phyloP scores from a whole-genome alignment of 2,113 vertebrate species.

The Solea solea region DNA sequence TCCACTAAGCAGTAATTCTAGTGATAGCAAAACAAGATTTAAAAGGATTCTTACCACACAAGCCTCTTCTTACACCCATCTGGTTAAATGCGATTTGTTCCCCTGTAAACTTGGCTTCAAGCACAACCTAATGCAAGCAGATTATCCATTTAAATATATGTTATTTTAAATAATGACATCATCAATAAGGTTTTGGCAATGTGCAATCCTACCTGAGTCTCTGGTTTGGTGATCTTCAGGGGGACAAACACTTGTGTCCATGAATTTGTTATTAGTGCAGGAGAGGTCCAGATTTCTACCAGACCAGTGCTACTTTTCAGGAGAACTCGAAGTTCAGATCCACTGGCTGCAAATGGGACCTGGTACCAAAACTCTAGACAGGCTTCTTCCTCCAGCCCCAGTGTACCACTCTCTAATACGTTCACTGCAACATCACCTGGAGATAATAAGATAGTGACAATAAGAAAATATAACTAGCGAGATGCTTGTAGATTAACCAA shows the following conservation, averaged over 20 bases:
- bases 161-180: background rate
- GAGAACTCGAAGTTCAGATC: slow-evolving; percentile 74
- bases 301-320: slow-evolving; percentile 61
- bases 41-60: slow-evolving; percentile 74
- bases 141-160: background rate
- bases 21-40: background rate
- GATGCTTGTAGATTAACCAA: background rate
- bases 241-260: slow-evolving; percentile 83
- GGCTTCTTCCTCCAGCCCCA: slow-evolving; percentile 67
- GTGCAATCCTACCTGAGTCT: slow-evolving; percentile 78
- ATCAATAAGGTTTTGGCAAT: background rate
- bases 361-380: slow-evolving; percentile 91
- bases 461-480: background rate
- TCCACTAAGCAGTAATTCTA: no score
- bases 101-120: slow-evolving; percentile 76
- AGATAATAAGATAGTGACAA: slow-evolving; percentile 13
- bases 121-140: slow-evolving; percentile 77
- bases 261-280: slow-evolving; percentile 53
- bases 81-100: slow-evolving; percentile 74
- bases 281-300: slow-evolving; percentile 76
- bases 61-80: slow-evolving; percentile 75
- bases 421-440: slow-evolving; percentile 68
- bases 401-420: slow-evolving; percentile 74
- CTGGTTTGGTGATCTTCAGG: slow-evolving; percentile 56
- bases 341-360: slow-evolving; percentile 67